These are phyloP conservation scores for Heliconius charithonia DNA, from an alignment of 2,888 invertebrate genomes.

Conservation along the genomic window DNA sequence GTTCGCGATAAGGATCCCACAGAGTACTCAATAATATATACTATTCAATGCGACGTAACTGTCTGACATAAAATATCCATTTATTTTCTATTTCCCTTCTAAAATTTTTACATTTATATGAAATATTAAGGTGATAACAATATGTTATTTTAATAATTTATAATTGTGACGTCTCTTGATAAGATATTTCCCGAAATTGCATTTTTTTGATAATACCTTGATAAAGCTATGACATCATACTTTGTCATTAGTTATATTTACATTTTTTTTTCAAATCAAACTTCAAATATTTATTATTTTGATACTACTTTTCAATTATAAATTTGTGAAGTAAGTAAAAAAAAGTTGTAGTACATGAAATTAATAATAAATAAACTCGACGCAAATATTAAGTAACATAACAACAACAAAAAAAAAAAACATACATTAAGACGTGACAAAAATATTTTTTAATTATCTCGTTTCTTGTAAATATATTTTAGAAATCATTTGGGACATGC, in stretches of 20 bases:
- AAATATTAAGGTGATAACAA: neutral
- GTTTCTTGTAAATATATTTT: slow-evolving; percentile 43
- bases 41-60: neutral
- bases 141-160: neutral
- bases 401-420: neutral
- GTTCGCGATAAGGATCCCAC: neutral
- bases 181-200: neutral
- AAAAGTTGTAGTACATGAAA: neutral
- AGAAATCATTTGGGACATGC: slow-evolving; percentile 67
- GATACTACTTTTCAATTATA: neutral
- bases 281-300: neutral
- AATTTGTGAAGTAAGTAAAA: neutral
- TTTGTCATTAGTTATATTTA: neutral
- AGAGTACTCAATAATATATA: slow-evolving; percentile 1
- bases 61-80: neutral
- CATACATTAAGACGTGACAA: neutral
- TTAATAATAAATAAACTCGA: neutral
- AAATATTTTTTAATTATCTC: slow-evolving; percentile 9
- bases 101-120: too few species aligned
- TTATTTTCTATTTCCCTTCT: neutral
- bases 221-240: slow-evolving; percentile 1
- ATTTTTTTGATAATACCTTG: neutral
- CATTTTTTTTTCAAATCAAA: neutral
- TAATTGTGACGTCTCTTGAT: neutral
- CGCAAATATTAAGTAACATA: neutral